These are phyloP conservation scores for Epinotia nisella DNA, from an alignment of 2,888 invertebrate genomes.

Conservation along the genomic window DNA sequence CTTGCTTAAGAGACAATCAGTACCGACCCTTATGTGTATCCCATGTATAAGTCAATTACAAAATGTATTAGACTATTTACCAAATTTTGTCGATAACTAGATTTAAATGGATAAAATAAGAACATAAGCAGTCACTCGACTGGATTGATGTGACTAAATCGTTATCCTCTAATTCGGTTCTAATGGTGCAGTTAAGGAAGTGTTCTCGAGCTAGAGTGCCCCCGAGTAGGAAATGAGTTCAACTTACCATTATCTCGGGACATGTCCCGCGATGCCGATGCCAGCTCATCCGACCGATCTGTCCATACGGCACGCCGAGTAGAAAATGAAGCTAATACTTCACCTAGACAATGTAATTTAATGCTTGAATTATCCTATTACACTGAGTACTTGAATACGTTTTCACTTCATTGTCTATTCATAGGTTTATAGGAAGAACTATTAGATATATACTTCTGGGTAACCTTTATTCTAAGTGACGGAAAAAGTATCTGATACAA, in stretches of 20 bases:
- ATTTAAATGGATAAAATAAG: background rate
- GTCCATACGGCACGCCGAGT: slow-evolving; percentile 64
- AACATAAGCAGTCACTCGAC: slow-evolving; percentile 48
- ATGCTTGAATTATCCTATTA: slow-evolving; percentile 1
- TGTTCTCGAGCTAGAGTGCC: slow-evolving; percentile 57
- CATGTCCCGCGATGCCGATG: slow-evolving; percentile 63
- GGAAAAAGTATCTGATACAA: background rate
- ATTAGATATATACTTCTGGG: background rate
- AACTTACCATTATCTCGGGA: slow-evolving; percentile 76
- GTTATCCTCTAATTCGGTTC: slow-evolving; percentile 65
- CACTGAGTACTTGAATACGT: background rate
- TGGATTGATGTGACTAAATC: slow-evolving; percentile 56
- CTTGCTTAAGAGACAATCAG: too few relatives aligned
- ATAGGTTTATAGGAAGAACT: background rate
- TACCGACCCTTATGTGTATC: too few relatives aligned
- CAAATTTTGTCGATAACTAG: too few relatives aligned
- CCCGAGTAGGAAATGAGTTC: slow-evolving; percentile 75
- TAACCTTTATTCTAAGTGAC: background rate
- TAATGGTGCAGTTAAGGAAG: slow-evolving; percentile 67
- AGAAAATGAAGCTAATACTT: slow-evolving; percentile 51
- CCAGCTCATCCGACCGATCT: slow-evolving; percentile 58
- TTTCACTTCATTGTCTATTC: slow-evolving; percentile 5
- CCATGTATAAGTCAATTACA: too few relatives aligned
- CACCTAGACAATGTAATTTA: background rate
- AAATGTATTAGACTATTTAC: too few relatives aligned